A percentile compares a stretch with the other conserved stretches of the same genome.
phyloP scores from a whole-genome alignment of 1,140 invertebrate species.

The Ctenoplectra terminalis region DNA sequence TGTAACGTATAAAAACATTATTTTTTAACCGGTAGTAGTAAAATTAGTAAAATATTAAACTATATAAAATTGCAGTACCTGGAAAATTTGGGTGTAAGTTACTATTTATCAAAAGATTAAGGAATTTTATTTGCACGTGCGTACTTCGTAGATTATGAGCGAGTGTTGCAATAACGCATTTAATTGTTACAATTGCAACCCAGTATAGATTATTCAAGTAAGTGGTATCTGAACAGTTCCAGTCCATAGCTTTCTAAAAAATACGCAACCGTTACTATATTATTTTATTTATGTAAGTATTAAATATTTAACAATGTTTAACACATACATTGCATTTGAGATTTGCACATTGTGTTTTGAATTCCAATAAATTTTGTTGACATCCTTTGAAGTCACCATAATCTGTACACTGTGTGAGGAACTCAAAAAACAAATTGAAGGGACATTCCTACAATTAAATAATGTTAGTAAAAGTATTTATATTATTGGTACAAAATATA shows the following conservation, averaged over 20 bases:
- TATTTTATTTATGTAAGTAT: not conserved
- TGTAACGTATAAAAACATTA: slow-evolving; percentile 66
- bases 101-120: slow-evolving; percentile 81
- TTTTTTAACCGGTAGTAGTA: slow-evolving; percentile 16
- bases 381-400: slow-evolving; percentile 73
- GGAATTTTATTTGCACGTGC: slow-evolving; percentile 84
- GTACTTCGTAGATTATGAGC: slow-evolving; percentile 83
- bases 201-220: slow-evolving; percentile 81
- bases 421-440: slow-evolving; percentile 67
- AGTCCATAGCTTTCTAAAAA: slow-evolving; percentile 75
- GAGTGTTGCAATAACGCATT: slow-evolving; percentile 83
- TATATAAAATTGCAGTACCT: slow-evolving; percentile 73
- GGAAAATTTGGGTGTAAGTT: slow-evolving; percentile 83
- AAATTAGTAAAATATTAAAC: slow-evolving; percentile 1
- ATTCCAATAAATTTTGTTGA: slow-evolving; percentile 68
- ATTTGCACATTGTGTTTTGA: slow-evolving; percentile 69
- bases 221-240: slow-evolving; percentile 69
- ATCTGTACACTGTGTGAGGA: slow-evolving; percentile 76
- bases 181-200: slow-evolving; percentile 83
- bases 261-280: slow-evolving; percentile 45
- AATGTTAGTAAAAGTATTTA: slow-evolving; percentile 47
- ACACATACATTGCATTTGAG: slow-evolving; percentile 71
- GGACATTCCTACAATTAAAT: slow-evolving; percentile 26
- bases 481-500: slow-evolving; percentile 52
- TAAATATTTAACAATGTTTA: slow-evolving; percentile 73